Percentiles rank a stretch among this genome's conserved stretches.
phyloP scores from a whole-genome alignment of 2,888 invertebrate genomes.

The Lepas anatifera region DNA sequence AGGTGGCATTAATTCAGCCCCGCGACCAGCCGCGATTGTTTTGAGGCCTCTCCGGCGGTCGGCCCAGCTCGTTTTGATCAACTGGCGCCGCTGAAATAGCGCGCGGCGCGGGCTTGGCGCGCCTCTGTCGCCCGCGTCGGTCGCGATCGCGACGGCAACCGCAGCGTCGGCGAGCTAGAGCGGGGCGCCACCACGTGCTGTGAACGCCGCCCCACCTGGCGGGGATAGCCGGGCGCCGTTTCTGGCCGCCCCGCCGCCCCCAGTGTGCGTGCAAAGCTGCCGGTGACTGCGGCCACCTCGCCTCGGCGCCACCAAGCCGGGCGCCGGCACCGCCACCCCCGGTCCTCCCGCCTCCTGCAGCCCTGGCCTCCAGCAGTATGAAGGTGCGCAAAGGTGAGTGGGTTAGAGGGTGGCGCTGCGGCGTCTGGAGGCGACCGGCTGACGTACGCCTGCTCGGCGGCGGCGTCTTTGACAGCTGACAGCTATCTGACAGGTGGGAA shows the following conservation, averaged over 20 bases:
- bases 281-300: neutral
- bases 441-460: too few relatives aligned
- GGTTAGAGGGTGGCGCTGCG: too few relatives aligned
- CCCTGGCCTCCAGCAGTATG: too few relatives aligned
- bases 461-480: neutral
- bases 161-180: too few relatives aligned
- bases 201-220: neutral
- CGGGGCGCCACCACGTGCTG: neutral
- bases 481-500: neutral
- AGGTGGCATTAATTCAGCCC: too few relatives aligned
- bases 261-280: neutral
- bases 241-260: neutral
- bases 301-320: neutral
- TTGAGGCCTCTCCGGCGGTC: too few relatives aligned
- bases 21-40: too few relatives aligned
- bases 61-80: too few relatives aligned
- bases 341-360: neutral
- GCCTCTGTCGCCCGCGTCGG: neutral
- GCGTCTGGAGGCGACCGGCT: too few relatives aligned
- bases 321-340: too few relatives aligned
- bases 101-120: neutral
- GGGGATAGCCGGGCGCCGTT: neutral
- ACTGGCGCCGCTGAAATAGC: too few relatives aligned
- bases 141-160: too few relatives aligned
- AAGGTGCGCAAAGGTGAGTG: neutral